These are phyloP conservation scores for Phenganax marumi DNA, from an alignment of 92 coral and sea anemone genomes.

Conservation along the genomic window DNA sequence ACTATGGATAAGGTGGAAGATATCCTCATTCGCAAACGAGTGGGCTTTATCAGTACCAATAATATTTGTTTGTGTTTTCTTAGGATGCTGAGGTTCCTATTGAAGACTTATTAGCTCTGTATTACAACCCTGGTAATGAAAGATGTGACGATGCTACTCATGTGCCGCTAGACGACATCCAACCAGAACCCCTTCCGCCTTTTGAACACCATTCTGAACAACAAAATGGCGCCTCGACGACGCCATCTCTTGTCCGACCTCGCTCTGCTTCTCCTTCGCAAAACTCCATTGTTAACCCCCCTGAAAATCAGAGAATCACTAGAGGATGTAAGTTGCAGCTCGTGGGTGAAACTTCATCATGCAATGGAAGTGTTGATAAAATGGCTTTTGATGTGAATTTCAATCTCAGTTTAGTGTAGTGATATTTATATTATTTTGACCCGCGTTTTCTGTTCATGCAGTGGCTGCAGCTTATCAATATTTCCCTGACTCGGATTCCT, in stretches of 20 bases:
- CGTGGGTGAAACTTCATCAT: too few relatives aligned
- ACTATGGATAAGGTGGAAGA: too few relatives aligned
- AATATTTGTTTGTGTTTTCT: background rate
- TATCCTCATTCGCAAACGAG: too few relatives aligned
- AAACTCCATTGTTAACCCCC: constrained; percentile 69
- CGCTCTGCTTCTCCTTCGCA: constrained; percentile 78
- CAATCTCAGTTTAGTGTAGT: too few relatives aligned
- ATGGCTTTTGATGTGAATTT: too few relatives aligned
- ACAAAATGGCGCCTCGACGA: constrained; percentile 50
- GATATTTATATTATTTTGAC: background rate
- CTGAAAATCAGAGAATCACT: constrained; percentile 97
- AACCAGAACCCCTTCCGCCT: constrained; percentile 91
- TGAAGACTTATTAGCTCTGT: constrained; percentile 84
- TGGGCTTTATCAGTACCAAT: background rate
- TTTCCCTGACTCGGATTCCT: constrained; percentile 85
- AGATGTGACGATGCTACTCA: constrained; percentile 43
- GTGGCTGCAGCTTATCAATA: constrained; percentile 98
- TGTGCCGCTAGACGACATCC: constrained; percentile 79
- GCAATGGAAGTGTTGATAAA: too few relatives aligned
- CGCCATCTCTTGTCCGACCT: constrained; percentile 52
- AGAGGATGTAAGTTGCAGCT: constrained; percentile 78
- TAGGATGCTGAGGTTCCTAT: constrained; percentile 96
- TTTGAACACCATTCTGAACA: constrained; percentile 62
- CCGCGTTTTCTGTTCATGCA: background rate
- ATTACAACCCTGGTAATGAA: constrained; percentile 71